A percentile compares a stretch with the other conserved stretches of the same genome.
These are phyloP conservation scores for Nomada fucata DNA, from an alignment of 2,888 invertebrate species.

Conservation along the genomic window DNA sequence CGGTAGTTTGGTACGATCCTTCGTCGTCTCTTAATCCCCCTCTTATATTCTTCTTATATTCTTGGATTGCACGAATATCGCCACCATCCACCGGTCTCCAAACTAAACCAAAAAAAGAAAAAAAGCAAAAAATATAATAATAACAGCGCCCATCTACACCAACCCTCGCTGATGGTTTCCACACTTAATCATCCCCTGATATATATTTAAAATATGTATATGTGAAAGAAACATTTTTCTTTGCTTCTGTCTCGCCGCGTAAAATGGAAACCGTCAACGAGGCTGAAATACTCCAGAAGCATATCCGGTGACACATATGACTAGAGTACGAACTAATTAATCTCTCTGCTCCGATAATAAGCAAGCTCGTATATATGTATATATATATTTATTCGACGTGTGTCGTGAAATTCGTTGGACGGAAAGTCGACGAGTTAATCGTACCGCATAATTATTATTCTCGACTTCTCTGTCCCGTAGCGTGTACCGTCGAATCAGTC, in stretches of 20 bases:
- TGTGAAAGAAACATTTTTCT: neutral
- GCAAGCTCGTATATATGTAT: constrained; percentile 39
- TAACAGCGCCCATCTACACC: neutral
- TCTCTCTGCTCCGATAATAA: constrained; percentile 65
- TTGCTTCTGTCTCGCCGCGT: too few species aligned
- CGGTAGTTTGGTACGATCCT: constrained; percentile 30
- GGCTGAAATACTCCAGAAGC: constrained; percentile 73
- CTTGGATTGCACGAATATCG: constrained; percentile 1
- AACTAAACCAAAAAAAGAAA: neutral
- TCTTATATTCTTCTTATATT: constrained; percentile 34
- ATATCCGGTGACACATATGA: constrained; percentile 82
- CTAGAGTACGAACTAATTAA: constrained; percentile 75
- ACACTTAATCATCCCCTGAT: neutral
- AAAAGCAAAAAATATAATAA: too few species aligned
- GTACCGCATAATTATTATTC: constrained; percentile 44
- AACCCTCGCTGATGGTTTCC: constrained; percentile 29
- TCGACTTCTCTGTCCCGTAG: constrained; percentile 44
- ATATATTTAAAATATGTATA: neutral
- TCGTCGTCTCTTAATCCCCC: constrained; percentile 22
- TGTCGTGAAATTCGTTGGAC: constrained; percentile 39
- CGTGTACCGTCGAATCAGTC: constrained; percentile 55
- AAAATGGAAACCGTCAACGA: constrained; percentile 37
- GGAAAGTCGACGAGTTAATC: constrained; percentile 45
- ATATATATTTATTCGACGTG: constrained; percentile 63
- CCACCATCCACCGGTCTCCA: constrained; percentile 23